phyloP scores from a whole-genome alignment of 1,140 invertebrate species.

The Danaus plexippus region DNA sequence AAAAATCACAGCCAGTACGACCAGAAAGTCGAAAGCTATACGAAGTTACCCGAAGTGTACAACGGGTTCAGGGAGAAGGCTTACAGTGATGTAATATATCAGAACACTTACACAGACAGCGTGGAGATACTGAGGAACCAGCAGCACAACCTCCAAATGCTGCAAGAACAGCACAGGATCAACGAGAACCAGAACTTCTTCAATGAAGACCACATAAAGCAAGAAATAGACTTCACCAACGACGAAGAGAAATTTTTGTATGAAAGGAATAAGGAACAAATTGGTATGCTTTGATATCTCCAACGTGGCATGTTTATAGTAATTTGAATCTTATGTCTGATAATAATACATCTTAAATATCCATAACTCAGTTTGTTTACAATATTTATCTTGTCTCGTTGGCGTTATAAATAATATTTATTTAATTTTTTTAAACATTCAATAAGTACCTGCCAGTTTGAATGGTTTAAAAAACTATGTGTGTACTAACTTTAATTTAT shows the following conservation, averaged over 20 bases:
- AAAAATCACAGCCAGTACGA: conserved; percentile 41
- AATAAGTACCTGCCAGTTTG: no score
- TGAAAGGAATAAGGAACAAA: conserved; percentile 41
- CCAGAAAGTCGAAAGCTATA: conserved; percentile 36
- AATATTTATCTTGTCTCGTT: no score
- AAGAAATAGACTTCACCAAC: conserved; percentile 48
- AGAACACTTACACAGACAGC: conserved; percentile 37
- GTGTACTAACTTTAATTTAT: no score
- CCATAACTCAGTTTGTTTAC: no score
- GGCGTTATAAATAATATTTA: no score
- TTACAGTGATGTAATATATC: conserved; percentile 26
- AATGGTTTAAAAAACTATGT: no score
- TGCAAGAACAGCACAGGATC: conserved; percentile 44
- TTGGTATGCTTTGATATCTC: conserved; percentile 19
- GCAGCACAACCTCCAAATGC: conserved; percentile 53
- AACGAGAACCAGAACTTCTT: conserved; percentile 62
- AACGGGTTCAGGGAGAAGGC: conserved; percentile 27
- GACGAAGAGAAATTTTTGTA: conserved; percentile 55
- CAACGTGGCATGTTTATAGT: no score
- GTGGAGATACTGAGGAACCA: conserved; percentile 51
- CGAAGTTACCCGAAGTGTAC: conserved; percentile 39
- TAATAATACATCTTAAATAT: no score
- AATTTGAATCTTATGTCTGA: no score
- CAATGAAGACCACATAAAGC: conserved; percentile 58
- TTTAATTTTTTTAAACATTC: no score